These are phyloP conservation scores for Platanista minor DNA, from an alignment of 2,113 vertebrate genomes.

Conservation along the genomic window DNA sequence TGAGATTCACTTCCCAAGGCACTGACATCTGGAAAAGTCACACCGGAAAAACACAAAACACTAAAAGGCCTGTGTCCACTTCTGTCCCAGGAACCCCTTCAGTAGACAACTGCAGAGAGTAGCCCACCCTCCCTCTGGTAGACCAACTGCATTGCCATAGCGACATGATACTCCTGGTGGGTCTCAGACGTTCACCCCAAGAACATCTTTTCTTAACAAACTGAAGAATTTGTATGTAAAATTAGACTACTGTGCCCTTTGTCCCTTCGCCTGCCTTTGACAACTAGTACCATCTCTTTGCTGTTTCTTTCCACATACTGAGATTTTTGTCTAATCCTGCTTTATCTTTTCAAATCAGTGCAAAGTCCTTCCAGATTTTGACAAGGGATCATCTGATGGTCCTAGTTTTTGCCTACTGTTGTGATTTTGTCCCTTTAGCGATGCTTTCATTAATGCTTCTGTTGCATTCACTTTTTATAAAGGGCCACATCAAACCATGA, in stretches of 20 bases:
- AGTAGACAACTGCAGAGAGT: background rate
- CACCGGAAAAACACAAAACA: background rate
- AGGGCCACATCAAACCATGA: background rate
- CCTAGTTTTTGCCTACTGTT: background rate
- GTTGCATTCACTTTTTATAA: background rate
- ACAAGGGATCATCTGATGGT: background rate
- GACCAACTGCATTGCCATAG: background rate
- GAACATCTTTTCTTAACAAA: conserved; percentile 14
- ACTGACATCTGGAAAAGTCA: background rate
- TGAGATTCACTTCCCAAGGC: background rate
- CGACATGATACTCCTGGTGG: background rate
- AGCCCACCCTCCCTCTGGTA: background rate
- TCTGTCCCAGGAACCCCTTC: background rate
- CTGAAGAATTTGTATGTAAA: background rate
- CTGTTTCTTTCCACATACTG: background rate
- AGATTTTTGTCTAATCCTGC: background rate
- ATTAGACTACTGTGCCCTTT: background rate
- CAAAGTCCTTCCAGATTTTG: background rate
- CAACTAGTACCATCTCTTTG: background rate
- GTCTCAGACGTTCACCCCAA: background rate
- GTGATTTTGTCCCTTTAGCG: background rate
- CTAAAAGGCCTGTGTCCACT: background rate
- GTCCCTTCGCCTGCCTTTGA: background rate
- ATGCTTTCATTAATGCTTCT: background rate
- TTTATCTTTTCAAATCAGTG: background rate